These are phyloP conservation scores for Hydropotes inermis DNA, from an alignment of 2,113 vertebrate species.

Conservation along the genomic window DNA sequence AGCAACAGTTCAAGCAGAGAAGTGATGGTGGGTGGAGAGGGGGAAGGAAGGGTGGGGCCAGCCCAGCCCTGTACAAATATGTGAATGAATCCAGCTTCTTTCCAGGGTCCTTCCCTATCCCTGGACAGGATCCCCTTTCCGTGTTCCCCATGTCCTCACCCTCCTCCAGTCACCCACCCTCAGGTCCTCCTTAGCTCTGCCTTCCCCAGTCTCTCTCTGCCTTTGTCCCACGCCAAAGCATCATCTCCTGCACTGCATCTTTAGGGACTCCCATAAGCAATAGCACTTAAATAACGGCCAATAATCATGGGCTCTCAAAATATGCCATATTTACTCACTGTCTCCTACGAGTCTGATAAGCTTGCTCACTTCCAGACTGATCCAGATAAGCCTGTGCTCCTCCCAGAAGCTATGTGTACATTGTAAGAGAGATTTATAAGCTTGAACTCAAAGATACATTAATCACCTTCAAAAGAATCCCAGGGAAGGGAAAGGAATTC, in stretches of 20 bases:
- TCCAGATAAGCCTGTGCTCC: not conserved
- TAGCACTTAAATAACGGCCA: not conserved
- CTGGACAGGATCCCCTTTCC: not conserved
- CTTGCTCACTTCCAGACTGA: not conserved
- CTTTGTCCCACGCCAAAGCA: not conserved
- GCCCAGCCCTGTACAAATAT: not conserved
- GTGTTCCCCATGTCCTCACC: not conserved
- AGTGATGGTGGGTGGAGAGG: not conserved
- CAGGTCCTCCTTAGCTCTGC: not conserved
- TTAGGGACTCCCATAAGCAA: not conserved
- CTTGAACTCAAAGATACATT: not conserved
- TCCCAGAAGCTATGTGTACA: not conserved
- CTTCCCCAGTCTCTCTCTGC: not conserved
- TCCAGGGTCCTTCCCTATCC: not conserved
- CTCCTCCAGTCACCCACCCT: not conserved
- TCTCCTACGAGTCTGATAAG: not conserved
- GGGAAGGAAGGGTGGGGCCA: not conserved
- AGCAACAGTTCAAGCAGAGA: not conserved
- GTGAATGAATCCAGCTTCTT: constrained; percentile 1
- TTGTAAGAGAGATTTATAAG: not conserved
- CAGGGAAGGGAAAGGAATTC: not conserved
- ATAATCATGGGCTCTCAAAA: not conserved
- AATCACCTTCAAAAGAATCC: not conserved
- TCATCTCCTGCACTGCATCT: not conserved
- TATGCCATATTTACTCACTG: not conserved